Evolutionary conservation across 2,113 vertebrate genomes (phyloP).

Genomic region (Siniperca knerii): DNA sequence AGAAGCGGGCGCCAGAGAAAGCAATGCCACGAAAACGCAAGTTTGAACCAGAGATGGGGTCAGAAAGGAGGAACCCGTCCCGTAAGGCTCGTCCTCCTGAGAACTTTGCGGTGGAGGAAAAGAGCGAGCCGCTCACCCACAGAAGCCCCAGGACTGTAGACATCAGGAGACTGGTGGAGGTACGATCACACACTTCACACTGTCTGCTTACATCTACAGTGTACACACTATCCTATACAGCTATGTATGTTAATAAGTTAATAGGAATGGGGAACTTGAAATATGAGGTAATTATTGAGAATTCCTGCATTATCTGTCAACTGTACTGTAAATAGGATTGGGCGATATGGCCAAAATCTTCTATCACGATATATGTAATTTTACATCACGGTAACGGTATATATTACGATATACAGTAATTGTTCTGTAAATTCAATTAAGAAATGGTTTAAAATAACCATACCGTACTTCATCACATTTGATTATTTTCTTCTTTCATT

Average conservation of each 20-base stretch:
- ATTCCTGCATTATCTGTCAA: not conserved
- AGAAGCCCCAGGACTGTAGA: slow-evolving; percentile 80
- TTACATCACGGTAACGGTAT: too few species aligned
- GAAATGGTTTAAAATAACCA: too few species aligned
- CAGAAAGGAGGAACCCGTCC: slow-evolving; percentile 90
- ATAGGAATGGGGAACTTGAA: not conserved
- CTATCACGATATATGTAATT: too few species aligned
- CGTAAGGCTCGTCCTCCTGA: slow-evolving; percentile 94
- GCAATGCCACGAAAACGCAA: slow-evolving; percentile 79
- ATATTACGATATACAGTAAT: too few species aligned
- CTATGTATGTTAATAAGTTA: not conserved
- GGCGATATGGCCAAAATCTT: too few species aligned
- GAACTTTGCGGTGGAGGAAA: slow-evolving; percentile 93
- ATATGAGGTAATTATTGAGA: not conserved
- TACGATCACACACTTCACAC: slow-evolving; percentile 19
- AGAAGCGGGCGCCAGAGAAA: slow-evolving; percentile 78
- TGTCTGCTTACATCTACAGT: not conserved
- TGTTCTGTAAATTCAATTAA: too few species aligned
- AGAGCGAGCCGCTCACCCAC: slow-evolving; percentile 51
- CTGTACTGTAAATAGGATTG: not conserved
- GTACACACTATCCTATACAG: not conserved
- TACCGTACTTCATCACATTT: too few species aligned
- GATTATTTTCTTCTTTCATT: too few species aligned
- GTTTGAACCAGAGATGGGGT: slow-evolving; percentile 83
- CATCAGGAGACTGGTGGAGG: slow-evolving; percentile 87